phyloP scores from a whole-genome alignment of 2,888 invertebrate species.

The Lottia scabra region DNA sequence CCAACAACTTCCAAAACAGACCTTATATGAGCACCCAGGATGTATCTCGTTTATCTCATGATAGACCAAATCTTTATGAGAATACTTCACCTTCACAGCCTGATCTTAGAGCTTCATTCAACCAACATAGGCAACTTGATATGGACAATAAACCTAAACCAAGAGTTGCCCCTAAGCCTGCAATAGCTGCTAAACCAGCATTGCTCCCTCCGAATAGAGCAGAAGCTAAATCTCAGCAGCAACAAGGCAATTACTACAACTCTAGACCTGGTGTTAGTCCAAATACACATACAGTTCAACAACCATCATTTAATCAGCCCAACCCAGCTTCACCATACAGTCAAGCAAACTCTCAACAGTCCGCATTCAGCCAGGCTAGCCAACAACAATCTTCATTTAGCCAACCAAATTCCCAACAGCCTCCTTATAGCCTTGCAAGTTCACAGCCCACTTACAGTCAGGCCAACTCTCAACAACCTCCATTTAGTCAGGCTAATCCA shows the following conservation, averaged over 20 bases:
- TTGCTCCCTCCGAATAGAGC: conserved; percentile 43
- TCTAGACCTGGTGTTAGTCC: not conserved
- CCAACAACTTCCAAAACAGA: conserved; percentile 11
- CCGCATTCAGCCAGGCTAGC: too few species aligned
- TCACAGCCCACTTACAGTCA: too few species aligned
- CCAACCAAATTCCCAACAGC: too few species aligned
- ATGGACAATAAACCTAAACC: conserved; percentile 39
- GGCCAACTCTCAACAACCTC: too few species aligned
- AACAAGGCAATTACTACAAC: not conserved
- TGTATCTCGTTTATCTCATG: conserved; percentile 60
- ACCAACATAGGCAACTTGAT: conserved; percentile 46
- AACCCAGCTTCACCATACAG: too few species aligned
- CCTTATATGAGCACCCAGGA: conserved; percentile 42
- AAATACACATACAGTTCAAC: not conserved
- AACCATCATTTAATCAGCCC: not conserved
- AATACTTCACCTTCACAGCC: conserved; percentile 53
- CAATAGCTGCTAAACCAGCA: conserved; percentile 40
- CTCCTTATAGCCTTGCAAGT: too few species aligned
- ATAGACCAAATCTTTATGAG: conserved; percentile 61
- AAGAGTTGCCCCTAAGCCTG: conserved; percentile 49
- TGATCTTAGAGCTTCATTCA: conserved; percentile 55
- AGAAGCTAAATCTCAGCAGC: conserved; percentile 34
- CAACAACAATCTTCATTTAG: too few species aligned
- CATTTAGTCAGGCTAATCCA: too few species aligned
- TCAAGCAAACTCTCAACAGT: too few species aligned